Evolutionary conservation across 2,797 vertebrate genomes (phyloP).

Genomic region (Dallia pectoralis): DNA sequence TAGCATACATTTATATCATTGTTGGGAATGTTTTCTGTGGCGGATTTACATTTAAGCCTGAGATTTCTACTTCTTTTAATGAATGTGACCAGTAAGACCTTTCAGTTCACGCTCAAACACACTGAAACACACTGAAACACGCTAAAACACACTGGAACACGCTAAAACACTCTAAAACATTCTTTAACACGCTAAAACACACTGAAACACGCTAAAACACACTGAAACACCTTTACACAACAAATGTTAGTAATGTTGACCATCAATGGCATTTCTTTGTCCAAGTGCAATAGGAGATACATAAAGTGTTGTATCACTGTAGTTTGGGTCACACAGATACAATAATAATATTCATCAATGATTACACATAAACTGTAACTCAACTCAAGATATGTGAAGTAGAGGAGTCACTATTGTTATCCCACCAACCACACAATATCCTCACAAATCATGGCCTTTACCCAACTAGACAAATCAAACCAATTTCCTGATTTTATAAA

Average conservation of each 20-base stretch:
- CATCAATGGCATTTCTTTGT: conserved; percentile 7
- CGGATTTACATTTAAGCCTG: neutral
- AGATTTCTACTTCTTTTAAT: neutral
- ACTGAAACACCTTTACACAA: neutral
- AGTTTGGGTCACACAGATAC: conserved; percentile 4
- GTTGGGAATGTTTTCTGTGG: neutral
- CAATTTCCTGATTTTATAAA: conserved; percentile 25
- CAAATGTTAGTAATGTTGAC: neutral
- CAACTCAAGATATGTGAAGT: neutral
- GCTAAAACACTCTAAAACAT: neutral
- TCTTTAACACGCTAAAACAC: neutral
- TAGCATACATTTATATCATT: conserved; percentile 1
- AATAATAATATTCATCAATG: neutral
- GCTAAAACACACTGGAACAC: neutral
- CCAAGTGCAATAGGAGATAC: neutral
- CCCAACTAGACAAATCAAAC: conserved; percentile 21
- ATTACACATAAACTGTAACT: conserved; percentile 15
- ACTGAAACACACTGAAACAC: neutral
- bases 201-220: neutral
- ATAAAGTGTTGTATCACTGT: conserved; percentile 4
- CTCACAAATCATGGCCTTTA: conserved; percentile 8
- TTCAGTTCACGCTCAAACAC: too few species aligned
- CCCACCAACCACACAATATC: neutral
- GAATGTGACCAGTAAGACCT: neutral
- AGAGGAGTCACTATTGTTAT: neutral